Base-by-base conservation (phyloP, 2,797 vertebrate species). In the Salarias fasciatus region DNA sequence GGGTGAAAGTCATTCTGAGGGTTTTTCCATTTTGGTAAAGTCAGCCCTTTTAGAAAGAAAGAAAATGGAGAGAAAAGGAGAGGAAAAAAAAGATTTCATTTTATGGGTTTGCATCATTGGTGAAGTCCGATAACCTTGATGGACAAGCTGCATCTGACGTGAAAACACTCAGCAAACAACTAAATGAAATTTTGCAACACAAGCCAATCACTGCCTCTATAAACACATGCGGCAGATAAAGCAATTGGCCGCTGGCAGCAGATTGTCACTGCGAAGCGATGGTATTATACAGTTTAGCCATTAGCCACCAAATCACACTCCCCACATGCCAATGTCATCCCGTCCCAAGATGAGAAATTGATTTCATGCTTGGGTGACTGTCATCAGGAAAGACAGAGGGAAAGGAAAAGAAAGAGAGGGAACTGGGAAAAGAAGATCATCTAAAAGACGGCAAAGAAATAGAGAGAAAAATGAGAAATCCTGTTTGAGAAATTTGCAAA, bases 331-430 rank as follows among this genome's bases (percentile, higher is more conserved):
- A 85, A 84, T 84, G 80, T 83, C 81, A 87, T 79, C 63, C 63
- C 51, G 70, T 82, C 77, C 80, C 61, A 64, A 71, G 69, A 85
- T 78, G 79, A 80, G 72, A 83, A 83, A 82, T 77, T 72, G 84
- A 91, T 89, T 89, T 86, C 83, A 86, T 69, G 88, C 76, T 69
- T 69, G 73, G 43, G 51, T 54, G 74, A 56, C 58, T 70, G 72
- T 83, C 72, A 85, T 64, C 49, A 50, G 54, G 61, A 76, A 71
- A 72, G 41, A 71, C 37, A 3, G n/a, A 28, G 55, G 41, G n/a
- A 63, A 38, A 46, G 15, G 5, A 30, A 50, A 52, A 41, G 24
- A 57, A 51, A 38, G 3, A 43, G 50, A 68, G 3, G 30, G 28
- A 58, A 57, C 28, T 57, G 11, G 56, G 15, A 15, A 7, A 29